Base-by-base conservation (phyloP, 2,113 vertebrate genomes). In the Neotoma lepida region DNA sequence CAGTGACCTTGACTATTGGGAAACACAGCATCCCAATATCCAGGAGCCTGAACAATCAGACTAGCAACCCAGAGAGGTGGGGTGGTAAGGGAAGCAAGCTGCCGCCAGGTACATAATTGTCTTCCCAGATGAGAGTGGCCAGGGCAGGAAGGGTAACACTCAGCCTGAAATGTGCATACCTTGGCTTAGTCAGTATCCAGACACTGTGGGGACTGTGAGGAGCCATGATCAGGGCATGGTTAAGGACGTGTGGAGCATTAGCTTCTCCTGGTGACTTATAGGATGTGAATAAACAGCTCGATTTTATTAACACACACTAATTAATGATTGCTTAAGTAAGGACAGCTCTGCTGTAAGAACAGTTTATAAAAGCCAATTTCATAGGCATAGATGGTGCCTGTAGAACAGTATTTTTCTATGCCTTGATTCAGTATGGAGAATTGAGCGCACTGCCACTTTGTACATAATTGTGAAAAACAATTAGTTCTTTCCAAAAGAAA, bases 401-500 rank as follows among this genome's bases (percentile, higher is more conserved):
- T 76, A 90, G 88, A 95, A 96, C 51, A 91, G 61, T 91, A 68
- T 94, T 95, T 94, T 89, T 88, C 95, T 90, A 66, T 92, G 76
- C 56, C 78, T 93, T 64, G 35, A 39, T 82, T 68, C 22, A 82
- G 70, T 66, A 51, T 4, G 22, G 76, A 77, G 85, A 93, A 54
- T 77, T 49, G 61, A 86, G 41, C 18, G 73, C 44, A 77, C 89
- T 89, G 28, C 63, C 74, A 54, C 93, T 95, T 73, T 87, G 88
- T 33, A 86, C 73, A 64, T 88, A 80, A 86, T 86, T 90, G 86
- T 90, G 88, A 92, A 94, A 97, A 91, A 95, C 94, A 97, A 92
- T 97, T 94, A 93, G 54, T 86, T 90, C 64, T 82, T 71, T 76
- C 91, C 84, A 91, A 94, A 95, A 66, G 77, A 97, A 96, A 91